Evolutionary conservation across 1,140 invertebrate species (phyloP).

Genomic region (Drosophila fuyamai): DNA sequence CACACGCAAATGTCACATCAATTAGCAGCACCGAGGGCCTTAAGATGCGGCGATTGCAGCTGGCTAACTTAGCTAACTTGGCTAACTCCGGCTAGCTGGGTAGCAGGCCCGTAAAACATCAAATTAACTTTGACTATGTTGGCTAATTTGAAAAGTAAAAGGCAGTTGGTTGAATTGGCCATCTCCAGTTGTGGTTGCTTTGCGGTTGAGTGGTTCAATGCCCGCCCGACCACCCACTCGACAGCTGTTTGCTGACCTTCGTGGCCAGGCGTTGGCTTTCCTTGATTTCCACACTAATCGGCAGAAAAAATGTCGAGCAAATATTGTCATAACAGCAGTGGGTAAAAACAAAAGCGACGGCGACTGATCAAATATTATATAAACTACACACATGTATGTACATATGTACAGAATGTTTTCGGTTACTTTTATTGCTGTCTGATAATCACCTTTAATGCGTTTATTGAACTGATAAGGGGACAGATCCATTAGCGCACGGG

Average conservation of each 20-base stretch:
- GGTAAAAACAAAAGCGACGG: conserved; percentile 20
- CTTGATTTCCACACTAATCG: conserved; percentile 41
- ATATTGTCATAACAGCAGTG: conserved; percentile 43
- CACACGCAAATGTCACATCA: conserved; percentile 68
- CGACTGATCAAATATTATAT: conserved; percentile 42
- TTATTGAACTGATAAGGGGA: conserved; percentile 60
- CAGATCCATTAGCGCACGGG: conserved; percentile 23
- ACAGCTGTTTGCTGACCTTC: conserved; percentile 66
- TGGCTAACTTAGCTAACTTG: conserved; percentile 12
- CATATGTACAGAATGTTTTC: conserved; percentile 14
- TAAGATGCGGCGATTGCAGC: conserved; percentile 35
- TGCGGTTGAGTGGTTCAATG: conserved; percentile 47
- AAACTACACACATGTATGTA: conserved; percentile 17
- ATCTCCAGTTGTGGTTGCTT: conserved; percentile 17
- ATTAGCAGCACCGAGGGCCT: conserved; percentile 40
- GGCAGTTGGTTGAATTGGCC: conserved; percentile 57
- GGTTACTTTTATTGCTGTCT: conserved; percentile 25
- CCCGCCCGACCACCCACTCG: conserved; percentile 44
- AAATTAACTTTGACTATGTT: conserved; percentile 60
- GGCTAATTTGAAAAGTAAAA: conserved; percentile 70
- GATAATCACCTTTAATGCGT: conserved; percentile 54
- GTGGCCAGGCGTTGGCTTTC: conserved; percentile 28
- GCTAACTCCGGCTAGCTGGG: conserved; percentile 10
- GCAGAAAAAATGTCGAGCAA: conserved; percentile 33
- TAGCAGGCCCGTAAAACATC: conserved; percentile 38